Conservation (phyloP, 2,888 invertebrate species). For the Leptinotarsa haldemani region DNA sequence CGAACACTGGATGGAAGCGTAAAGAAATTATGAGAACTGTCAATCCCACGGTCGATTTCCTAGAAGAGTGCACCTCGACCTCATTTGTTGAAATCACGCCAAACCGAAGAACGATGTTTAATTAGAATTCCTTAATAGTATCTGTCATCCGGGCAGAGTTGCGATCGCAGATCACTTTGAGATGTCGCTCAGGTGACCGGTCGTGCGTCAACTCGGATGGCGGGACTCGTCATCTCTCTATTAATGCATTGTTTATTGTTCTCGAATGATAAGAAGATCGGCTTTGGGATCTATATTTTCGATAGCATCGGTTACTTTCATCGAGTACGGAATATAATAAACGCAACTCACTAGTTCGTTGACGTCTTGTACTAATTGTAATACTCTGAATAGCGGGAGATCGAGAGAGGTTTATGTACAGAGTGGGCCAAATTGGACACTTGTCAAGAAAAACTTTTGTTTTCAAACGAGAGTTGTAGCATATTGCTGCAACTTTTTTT, state of each 20-base stretch:
- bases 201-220: conserved; percentile 58
- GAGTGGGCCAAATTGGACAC: no score
- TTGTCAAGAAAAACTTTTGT: no score
- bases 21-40: conserved; percentile 22
- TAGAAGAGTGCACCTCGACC: conserved; percentile 33
- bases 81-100: conserved; percentile 43
- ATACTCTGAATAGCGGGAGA: conserved; percentile 3
- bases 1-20: conserved; percentile 28
- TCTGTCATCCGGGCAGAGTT: conserved; percentile 47
- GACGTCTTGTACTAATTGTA: conserved; percentile 15
- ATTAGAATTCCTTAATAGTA: conserved; percentile 58
- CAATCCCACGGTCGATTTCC: conserved; percentile 22
- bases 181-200: conserved; percentile 60
- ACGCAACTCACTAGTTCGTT: background rate
- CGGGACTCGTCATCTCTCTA: conserved; percentile 56
- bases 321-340: conserved; percentile 19
- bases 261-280: conserved; percentile 43
- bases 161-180: conserved; percentile 42
- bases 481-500: no score
- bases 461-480: no score
- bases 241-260: conserved; percentile 62
- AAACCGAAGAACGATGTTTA: conserved; percentile 51
- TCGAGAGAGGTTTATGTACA: no score
- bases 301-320: conserved; percentile 33
- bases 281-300: conserved; percentile 20